These are phyloP conservation scores for Clarias pachynema DNA, from an alignment of 2,797 vertebrate genomes.

Conservation along the genomic window DNA sequence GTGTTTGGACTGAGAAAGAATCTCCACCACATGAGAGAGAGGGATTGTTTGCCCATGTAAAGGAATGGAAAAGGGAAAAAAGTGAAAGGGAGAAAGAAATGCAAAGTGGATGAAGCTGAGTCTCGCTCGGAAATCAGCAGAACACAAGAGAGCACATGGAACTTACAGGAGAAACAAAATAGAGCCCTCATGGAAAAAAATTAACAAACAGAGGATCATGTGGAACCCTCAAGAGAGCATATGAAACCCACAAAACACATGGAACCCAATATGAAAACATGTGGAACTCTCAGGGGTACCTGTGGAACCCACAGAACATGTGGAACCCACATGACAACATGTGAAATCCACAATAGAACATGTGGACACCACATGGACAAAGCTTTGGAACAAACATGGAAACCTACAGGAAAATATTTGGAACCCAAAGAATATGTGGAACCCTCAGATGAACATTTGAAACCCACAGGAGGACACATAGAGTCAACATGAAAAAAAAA, in stretches of 20 bases:
- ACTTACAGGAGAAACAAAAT: not conserved
- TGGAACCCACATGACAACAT: not conserved
- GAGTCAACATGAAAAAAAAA: no score
- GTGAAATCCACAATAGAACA: not conserved
- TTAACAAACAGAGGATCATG: not conserved
- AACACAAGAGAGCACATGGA: not conserved
- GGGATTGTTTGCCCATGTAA: conserved; percentile 37
- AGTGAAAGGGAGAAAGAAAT: conserved; percentile 31
- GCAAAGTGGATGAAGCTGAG: conserved; percentile 10
- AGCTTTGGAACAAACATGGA: no score
- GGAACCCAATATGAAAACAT: not conserved
- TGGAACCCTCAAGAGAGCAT: not conserved
- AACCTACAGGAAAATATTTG: no score
- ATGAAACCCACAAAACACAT: not conserved
- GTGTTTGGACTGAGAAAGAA: conserved; percentile 54
- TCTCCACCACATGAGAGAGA: conserved; percentile 54
- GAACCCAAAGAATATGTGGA: no score
- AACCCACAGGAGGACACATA: no score
- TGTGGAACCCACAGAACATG: not conserved
- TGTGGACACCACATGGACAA: not conserved
- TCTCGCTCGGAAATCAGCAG: conserved; percentile 44
- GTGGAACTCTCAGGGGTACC: not conserved
- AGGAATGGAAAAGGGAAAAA: conserved; percentile 28
- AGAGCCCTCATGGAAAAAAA: not conserved
- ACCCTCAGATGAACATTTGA: no score